phyloP scores from a whole-genome alignment of 2,113 vertebrate species.

The Sinosuthora webbiana region DNA sequence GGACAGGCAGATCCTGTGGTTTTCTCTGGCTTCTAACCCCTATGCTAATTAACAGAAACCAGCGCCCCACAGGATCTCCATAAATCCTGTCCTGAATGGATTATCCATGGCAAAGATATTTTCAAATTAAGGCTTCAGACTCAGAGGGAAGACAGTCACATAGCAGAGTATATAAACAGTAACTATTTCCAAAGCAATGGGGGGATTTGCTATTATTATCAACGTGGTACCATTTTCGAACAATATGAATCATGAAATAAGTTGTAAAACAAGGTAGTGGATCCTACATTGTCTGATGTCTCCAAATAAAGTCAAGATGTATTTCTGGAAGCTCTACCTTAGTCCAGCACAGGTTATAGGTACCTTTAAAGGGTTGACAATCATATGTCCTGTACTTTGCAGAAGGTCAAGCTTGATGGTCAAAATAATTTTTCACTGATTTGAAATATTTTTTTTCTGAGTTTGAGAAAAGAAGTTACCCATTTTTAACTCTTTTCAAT shows the following conservation, averaged over 20 bases:
- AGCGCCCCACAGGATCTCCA: neutral
- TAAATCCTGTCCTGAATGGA: slow-evolving; percentile 22
- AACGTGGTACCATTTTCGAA: neutral
- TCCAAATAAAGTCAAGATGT: neutral
- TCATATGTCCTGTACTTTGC: neutral
- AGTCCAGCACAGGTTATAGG: neutral
- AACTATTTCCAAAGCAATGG: neutral
- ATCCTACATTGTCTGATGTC: neutral
- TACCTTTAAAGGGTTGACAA: neutral
- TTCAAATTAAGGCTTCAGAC: neutral
- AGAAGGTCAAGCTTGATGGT: neutral
- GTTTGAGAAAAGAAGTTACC: neutral
- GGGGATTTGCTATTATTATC: neutral
- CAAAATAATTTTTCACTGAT: neutral
- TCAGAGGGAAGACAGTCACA: neutral
- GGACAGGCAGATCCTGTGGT: neutral
- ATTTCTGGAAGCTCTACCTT: neutral
- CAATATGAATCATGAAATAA: neutral
- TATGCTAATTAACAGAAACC: neutral
- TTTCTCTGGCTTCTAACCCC: slow-evolving; percentile 3
- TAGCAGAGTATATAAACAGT: neutral
- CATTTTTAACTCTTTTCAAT: neutral
- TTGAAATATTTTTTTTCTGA: neutral
- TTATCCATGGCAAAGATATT: neutral
- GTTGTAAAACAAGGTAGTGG: neutral